Evolutionary conservation across 1,140 invertebrate genomes (phyloP).

Genomic region (Prorops nasuta): DNA sequence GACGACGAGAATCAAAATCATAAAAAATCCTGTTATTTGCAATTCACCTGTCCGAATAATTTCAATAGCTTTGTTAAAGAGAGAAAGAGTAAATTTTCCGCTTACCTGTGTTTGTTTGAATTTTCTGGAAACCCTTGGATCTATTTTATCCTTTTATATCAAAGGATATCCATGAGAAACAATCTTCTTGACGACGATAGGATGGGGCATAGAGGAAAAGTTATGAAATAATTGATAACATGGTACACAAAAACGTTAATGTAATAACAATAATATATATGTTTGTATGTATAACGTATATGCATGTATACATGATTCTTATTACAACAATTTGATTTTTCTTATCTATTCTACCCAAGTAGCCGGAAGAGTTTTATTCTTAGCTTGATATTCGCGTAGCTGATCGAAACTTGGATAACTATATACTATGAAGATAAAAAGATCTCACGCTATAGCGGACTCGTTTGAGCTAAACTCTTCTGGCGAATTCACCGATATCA

Average conservation of each 20-base stretch:
- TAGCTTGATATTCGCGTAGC: neutral
- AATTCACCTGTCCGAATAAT: too few species aligned
- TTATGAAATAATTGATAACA: too few species aligned
- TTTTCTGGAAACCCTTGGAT: too few species aligned
- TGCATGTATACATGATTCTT: constrained; percentile 44
- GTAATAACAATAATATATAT: constrained; percentile 49
- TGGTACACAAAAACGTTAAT: constrained; percentile 41
- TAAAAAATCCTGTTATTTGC: too few species aligned
- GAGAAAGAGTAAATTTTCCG: too few species aligned
- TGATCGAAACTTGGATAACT: neutral
- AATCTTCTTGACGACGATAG: neutral
- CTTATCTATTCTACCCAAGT: constrained; percentile 36
- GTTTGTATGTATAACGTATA: constrained; percentile 37
- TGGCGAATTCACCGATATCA: constrained; percentile 10
- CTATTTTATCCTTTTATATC: neutral
- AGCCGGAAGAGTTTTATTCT: constrained; percentile 17
- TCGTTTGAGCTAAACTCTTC: neutral
- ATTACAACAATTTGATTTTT: constrained; percentile 41
- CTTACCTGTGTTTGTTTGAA: too few species aligned
- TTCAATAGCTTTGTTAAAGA: too few species aligned
- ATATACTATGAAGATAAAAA: too few species aligned
- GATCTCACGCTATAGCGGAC: too few species aligned
- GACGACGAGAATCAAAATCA: too few species aligned
- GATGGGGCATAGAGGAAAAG: neutral
- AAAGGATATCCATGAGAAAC: neutral